Base-by-base conservation (phyloP, 2,797 vertebrate species). In the Sebastes diaconus region DNA sequence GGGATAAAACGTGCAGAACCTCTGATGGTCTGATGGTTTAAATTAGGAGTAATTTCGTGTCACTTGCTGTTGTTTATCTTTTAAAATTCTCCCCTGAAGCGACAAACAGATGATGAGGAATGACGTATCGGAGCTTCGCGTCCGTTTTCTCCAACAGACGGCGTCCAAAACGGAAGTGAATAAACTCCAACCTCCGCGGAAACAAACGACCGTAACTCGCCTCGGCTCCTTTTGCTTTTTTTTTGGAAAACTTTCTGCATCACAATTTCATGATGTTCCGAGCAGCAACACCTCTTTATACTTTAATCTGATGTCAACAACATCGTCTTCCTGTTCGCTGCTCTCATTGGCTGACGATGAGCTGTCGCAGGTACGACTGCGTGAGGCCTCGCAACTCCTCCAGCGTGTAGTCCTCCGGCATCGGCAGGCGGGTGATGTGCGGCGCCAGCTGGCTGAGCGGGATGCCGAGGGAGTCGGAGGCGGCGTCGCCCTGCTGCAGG, bases 341-440 rank as follows among this genome's bases (percentile, higher is more conserved):
- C 54, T 46, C 81, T 97, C 95, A 99, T 54, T 97, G 96, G 69
- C 95, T 91, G 75, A 96, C 85, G 0, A 96, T 93, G 73, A 98
- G 95, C 95, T 99, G 97, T 0, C 93, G 91, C 11, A 98, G 95
- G 94, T 99, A 99, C 0, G 96, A 96, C 92, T 97, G 97, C 0
- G 97, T 98, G 85, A 99, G 97, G 69, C 95, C 92, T 1, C 97
- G 95, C n/a, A 99, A 97, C 90, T 99, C 98, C 88, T 99, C 98
- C 93, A 99, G 90, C 32, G 97, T 96, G 8, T 99, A 99, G 92
- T 99, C 98, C 90, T 99, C 98, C 0, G 98, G 98, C 98, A 99
- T 97, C 6, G 98, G 98, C 61, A 99, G 96, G 6, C 96, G 96
- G 8, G 96, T 95, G 12, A 99, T 95, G 92, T 97, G 96, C 0